These are phyloP conservation scores for Bagarius yarrelli DNA, from an alignment of 2,113 vertebrate genomes.

Conservation along the genomic window DNA sequence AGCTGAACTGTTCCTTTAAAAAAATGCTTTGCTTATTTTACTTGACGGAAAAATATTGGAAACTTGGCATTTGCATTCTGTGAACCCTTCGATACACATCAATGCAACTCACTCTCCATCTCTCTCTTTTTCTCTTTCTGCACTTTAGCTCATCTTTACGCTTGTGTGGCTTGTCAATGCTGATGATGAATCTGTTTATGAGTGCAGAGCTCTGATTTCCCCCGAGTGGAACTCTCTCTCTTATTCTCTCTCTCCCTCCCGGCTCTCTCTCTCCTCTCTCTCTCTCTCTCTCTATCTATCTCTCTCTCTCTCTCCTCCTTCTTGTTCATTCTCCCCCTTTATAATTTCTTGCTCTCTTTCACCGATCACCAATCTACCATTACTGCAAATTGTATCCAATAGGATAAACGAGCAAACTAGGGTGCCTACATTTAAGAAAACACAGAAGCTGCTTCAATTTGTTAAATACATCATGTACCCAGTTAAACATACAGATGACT, in stretches of 20 bases:
- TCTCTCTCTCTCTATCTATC: slow-evolving; percentile 35
- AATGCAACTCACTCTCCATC: neutral
- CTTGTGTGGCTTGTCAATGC: slow-evolving; percentile 72
- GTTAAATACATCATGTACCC: neutral
- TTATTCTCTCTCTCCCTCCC: slow-evolving; percentile 44
- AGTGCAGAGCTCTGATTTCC: slow-evolving; percentile 76
- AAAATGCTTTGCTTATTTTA: neutral
- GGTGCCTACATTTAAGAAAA: slow-evolving; percentile 3
- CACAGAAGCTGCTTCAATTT: neutral
- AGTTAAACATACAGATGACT: neutral
- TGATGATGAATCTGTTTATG: slow-evolving; percentile 80
- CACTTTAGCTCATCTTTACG: slow-evolving; percentile 75
- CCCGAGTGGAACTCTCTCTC: slow-evolving; percentile 67
- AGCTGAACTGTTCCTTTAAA: neutral
- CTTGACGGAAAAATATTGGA: slow-evolving; percentile 19
- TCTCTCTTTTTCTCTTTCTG: slow-evolving; percentile 44
- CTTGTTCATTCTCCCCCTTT: slow-evolving; percentile 52
- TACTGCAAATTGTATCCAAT: slow-evolving; percentile 23
- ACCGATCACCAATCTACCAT: slow-evolving; percentile 43
- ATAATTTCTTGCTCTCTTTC: slow-evolving; percentile 34
- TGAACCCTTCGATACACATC: slow-evolving; percentile 2
- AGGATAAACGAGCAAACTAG: neutral
- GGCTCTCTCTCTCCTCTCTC: slow-evolving; percentile 11
- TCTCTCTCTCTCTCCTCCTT: neutral
- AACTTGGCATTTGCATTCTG: slow-evolving; percentile 18